Evolutionary conservation across 2,113 vertebrate species (phyloP).

Genomic region (Crotophaga sulcirostris): DNA sequence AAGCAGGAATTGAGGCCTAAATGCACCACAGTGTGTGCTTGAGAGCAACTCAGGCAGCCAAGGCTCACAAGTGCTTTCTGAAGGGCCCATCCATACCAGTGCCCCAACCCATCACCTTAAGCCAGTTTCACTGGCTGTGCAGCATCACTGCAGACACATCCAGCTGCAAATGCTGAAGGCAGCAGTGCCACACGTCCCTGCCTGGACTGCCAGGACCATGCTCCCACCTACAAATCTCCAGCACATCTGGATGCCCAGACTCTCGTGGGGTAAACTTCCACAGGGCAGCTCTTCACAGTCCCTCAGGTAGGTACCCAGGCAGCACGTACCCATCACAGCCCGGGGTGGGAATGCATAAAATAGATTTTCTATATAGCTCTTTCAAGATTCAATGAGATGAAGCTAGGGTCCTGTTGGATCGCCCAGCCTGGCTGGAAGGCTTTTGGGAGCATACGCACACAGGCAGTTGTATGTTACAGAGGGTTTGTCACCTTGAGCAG

Average conservation of each 20-base stretch:
- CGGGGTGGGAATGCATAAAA: neutral
- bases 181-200: neutral
- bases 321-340: neutral
- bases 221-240: neutral
- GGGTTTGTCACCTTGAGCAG: neutral
- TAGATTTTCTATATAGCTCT: neutral
- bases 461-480: neutral
- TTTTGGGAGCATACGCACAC: neutral
- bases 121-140: neutral
- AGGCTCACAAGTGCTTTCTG: neutral
- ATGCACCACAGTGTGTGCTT: too few species aligned
- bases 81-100: neutral
- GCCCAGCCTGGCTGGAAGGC: neutral
- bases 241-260: neutral
- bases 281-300: neutral
- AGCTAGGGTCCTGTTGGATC: neutral
- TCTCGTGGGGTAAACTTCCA: neutral
- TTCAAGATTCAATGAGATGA: neutral
- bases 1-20: neutral
- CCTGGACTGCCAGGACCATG: neutral
- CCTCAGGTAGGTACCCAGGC: neutral
- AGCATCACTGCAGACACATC: neutral
- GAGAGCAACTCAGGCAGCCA: neutral
- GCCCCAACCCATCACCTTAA: neutral
- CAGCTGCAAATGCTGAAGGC: neutral